Evolutionary conservation across 2,797 vertebrate species (phyloP).

Genomic region (Ataeniobius toweri): DNA sequence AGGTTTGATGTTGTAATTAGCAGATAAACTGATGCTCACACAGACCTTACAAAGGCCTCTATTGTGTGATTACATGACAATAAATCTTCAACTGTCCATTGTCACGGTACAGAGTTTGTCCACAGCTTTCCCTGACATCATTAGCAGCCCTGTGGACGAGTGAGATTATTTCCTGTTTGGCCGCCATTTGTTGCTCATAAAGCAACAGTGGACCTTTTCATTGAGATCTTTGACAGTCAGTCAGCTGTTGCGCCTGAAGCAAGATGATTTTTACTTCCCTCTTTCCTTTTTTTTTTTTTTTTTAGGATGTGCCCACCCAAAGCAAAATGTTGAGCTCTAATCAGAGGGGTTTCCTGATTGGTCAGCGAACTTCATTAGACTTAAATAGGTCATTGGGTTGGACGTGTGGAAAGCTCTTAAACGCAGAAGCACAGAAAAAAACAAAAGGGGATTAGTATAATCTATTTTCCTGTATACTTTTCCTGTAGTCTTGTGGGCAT

Average conservation of each 20-base stretch:
- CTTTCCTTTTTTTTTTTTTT: background rate
- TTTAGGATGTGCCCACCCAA: slow-evolving; percentile 15
- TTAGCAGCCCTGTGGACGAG: slow-evolving; percentile 22
- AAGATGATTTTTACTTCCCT: background rate
- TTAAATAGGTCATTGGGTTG: slow-evolving; percentile 39
- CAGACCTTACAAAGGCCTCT: slow-evolving; percentile 55
- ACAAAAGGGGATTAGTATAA: slow-evolving; percentile 42
- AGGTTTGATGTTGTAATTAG: slow-evolving; percentile 66
- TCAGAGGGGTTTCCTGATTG: slow-evolving; percentile 43
- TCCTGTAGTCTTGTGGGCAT: slow-evolving; percentile 19
- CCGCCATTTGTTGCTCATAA: slow-evolving; percentile 12
- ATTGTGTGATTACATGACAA: slow-evolving; percentile 48
- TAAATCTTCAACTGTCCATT: slow-evolving; percentile 44
- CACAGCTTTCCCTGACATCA: slow-evolving; percentile 43
- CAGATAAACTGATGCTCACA: slow-evolving; percentile 66
- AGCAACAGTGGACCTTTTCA: background rate
- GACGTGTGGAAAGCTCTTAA: slow-evolving; percentile 35
- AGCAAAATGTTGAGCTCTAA: slow-evolving; percentile 32
- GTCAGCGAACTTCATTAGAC: slow-evolving; percentile 30
- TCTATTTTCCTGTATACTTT: slow-evolving; percentile 37
- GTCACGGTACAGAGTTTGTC: slow-evolving; percentile 58
- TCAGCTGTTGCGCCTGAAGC: background rate
- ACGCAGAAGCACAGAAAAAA: slow-evolving; percentile 35
- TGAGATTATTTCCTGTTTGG: slow-evolving; percentile 20
- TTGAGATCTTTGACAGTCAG: background rate